These are phyloP conservation scores for Scaptomyza hsui DNA, from an alignment of 1,140 invertebrate genomes.

Conservation along the genomic window DNA sequence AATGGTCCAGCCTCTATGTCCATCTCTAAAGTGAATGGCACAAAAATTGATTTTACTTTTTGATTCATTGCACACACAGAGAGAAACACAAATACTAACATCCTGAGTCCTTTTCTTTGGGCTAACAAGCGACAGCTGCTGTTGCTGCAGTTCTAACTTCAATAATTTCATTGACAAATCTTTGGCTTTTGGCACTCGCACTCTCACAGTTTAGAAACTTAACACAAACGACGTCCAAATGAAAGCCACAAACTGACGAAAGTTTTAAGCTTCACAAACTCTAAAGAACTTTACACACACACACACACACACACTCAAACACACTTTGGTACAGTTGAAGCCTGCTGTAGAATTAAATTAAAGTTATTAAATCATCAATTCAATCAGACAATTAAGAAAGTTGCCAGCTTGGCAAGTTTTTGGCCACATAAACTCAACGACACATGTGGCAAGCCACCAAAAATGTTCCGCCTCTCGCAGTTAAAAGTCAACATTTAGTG, in stretches of 20 bases:
- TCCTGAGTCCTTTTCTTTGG: neutral
- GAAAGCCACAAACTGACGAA: slow-evolving; percentile 57
- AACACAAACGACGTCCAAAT: slow-evolving; percentile 68
- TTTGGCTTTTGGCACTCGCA: slow-evolving; percentile 51
- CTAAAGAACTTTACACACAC: slow-evolving; percentile 21
- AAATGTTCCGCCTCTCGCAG: slow-evolving; percentile 4
- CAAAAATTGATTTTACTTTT: slow-evolving; percentile 69
- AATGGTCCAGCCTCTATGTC: slow-evolving; percentile 52
- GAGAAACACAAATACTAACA: neutral
- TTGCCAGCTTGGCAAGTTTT: slow-evolving; percentile 59
- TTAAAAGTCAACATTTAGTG: slow-evolving; percentile 30
- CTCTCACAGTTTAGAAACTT: slow-evolving; percentile 47
- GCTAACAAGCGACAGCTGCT: slow-evolving; percentile 7
- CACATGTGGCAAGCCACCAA: slow-evolving; percentile 55
- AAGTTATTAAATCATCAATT: slow-evolving; percentile 83
- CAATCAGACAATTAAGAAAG: slow-evolving; percentile 83
- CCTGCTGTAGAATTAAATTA: slow-evolving; percentile 70
- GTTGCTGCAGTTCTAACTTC: slow-evolving; percentile 37
- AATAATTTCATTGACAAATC: slow-evolving; percentile 56
- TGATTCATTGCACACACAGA: slow-evolving; percentile 27
- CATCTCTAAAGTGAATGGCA: slow-evolving; percentile 17
- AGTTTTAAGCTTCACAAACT: slow-evolving; percentile 49
- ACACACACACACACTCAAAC: slow-evolving; percentile 13
- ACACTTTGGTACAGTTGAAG: slow-evolving; percentile 8
- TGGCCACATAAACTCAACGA: slow-evolving; percentile 67